Evolutionary conservation across 2,797 vertebrate species (phyloP).

Genomic region (Sorex maritimensis): DNA sequence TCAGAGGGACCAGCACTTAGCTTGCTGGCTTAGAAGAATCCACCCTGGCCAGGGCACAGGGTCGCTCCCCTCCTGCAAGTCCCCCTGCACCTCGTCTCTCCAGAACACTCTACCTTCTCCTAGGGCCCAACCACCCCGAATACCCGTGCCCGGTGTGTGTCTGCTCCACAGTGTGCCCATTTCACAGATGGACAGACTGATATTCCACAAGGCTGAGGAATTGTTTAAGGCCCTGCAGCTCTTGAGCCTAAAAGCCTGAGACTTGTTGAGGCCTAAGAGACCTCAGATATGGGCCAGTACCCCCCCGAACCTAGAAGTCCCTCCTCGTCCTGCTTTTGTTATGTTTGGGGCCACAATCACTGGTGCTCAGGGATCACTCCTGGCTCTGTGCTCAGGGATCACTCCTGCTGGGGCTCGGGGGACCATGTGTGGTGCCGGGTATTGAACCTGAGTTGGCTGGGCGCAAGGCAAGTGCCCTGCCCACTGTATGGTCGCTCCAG

Average conservation of each 20-base stretch:
- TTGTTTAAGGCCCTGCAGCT: background rate
- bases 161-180: background rate
- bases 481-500: too few relatives aligned
- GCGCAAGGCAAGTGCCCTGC: too few relatives aligned
- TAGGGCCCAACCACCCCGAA: background rate
- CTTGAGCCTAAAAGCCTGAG: conserved; percentile 20
- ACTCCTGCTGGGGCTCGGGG: too few relatives aligned
- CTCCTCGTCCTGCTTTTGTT: background rate
- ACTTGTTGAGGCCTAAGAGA: background rate
- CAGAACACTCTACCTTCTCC: background rate
- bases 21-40: background rate
- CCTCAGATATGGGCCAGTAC: conserved; percentile 10
- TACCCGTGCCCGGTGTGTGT: background rate
- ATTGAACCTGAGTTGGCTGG: too few relatives aligned
- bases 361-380: too few relatives aligned
- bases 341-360: too few relatives aligned
- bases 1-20: background rate
- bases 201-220: conserved; percentile 42
- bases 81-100: background rate
- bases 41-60: background rate
- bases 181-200: conserved; percentile 42
- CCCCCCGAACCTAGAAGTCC: background rate
- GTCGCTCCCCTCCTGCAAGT: background rate
- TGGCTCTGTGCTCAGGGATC: too few relatives aligned
- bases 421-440: too few relatives aligned